Evolutionary conservation across 1,140 invertebrate species (phyloP), one percentile per base, ranked within the genome.

Genomic region (Danaus plexippus): DNA sequence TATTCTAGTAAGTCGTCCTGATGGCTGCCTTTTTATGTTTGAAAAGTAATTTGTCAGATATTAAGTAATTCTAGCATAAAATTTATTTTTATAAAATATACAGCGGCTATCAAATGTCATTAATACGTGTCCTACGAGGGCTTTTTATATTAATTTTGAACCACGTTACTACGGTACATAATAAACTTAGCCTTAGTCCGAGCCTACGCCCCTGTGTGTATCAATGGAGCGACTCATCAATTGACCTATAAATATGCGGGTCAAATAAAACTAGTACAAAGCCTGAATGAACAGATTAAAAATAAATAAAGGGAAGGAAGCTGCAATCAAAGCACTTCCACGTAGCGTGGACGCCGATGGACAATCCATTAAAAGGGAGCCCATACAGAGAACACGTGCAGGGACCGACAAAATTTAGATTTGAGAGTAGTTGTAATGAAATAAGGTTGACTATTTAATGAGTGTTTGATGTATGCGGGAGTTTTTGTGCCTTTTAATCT

Each of bases 291-390:
- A 75, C 65, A 69, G 69, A 76, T 80, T 81, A 77, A 71, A 79
- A 79, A 75, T 80, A 78, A 75, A 79, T 77, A 81, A 75, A 77
- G 71, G 71, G 66, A 71, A 76, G 79, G 78, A 84, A 81, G 73
- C 72, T 69, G 69, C 73, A 77, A 82, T 86, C 71, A 86, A 77
- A 76, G 80, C 73, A 72, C 64, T 73, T 76, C 68, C 75, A 77
- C 55, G 66, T 70, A 63, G 69, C 63, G 73, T 75, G 76, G 72
- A 69, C 15, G 15, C 22, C 22, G 22, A 32, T 71, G 72, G 77
- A 75, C 79, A 80, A 82, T 81, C 71, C 72, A 76, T 77, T 77
- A 77, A 71, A 78, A 71, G 67, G 68, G 56, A 62, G 60, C 15
- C 67, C 54, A 59, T 57, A 59, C 54, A 69, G 59, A 56, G 63